Conservation (phyloP, 2,888 invertebrate species). For the Cremastinae sp. region DNA sequence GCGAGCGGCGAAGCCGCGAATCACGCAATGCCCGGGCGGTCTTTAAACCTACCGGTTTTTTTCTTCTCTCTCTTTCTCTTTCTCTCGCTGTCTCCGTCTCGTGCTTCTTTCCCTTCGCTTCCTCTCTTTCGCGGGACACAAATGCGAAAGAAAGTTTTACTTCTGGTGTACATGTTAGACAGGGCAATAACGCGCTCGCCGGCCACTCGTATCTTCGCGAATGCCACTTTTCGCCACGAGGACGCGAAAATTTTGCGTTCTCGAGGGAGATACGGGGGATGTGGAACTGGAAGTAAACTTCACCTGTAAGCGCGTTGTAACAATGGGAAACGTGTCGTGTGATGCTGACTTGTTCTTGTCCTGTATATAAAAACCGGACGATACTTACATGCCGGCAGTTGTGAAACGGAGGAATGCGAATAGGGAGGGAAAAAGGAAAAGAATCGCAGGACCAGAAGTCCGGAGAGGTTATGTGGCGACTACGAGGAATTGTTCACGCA, state of each 20-base stretch:
- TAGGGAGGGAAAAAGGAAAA: background rate
- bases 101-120: constrained; percentile 18
- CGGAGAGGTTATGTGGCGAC: background rate
- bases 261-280: background rate
- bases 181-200: constrained; percentile 6
- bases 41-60: constrained; percentile 64
- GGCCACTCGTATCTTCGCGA: constrained; percentile 11
- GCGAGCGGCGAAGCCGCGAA: constrained; percentile 16
- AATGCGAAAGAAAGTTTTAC: constrained; percentile 15
- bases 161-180: background rate
- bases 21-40: constrained; percentile 53
- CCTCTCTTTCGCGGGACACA: background rate
- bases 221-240: background rate
- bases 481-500: too few species aligned
- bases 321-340: constrained; percentile 10
- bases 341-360: background rate
- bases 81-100: constrained; percentile 37
- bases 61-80: constrained; percentile 40
- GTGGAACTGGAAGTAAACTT: constrained; percentile 28
- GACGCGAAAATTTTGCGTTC: background rate
- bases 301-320: background rate
- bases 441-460: background rate
- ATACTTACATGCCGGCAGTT: too few species aligned
- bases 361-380: constrained; percentile 7
- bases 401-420: background rate